Evolutionary conservation across 1,140 invertebrate genomes (phyloP).

Genomic region (Trichonephila clavipes): DNA sequence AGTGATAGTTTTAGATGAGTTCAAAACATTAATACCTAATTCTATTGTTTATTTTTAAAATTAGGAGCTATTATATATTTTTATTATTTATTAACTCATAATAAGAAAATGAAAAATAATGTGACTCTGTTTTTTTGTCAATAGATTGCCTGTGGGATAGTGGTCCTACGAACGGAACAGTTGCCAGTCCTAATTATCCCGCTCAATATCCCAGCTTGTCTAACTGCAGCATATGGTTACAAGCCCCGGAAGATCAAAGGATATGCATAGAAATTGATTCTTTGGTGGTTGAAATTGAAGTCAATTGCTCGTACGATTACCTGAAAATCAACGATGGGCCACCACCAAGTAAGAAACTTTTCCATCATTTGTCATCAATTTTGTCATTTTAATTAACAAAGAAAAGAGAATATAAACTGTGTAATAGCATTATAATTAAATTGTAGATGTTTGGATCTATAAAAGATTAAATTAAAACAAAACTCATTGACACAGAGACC

Average conservation of each 20-base stretch:
- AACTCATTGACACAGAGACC: too few species aligned
- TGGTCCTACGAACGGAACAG: constrained; percentile 69
- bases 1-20: too few species aligned
- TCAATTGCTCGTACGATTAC: constrained; percentile 77
- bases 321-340: constrained; percentile 75
- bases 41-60: too few species aligned
- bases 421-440: too few species aligned
- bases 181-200: constrained; percentile 77
- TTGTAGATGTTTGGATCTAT: too few species aligned
- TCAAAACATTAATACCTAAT: too few species aligned
- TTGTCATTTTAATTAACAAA: too few species aligned
- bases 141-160: constrained; percentile 76
- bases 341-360: not conserved
- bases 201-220: constrained; percentile 74
- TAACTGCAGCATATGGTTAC: constrained; percentile 79
- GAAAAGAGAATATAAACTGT: too few species aligned
- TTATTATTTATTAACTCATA: too few species aligned
- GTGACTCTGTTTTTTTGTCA: not conserved
- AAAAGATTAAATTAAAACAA: too few species aligned
- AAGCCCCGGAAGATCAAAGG: constrained; percentile 69
- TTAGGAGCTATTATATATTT: too few species aligned
- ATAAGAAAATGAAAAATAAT: not conserved
- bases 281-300: constrained; percentile 73
- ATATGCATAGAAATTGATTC: constrained; percentile 76
- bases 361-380: too few species aligned